Conservation (phyloP, 2,888 invertebrate genomes). For the Hirtodrosophila alboralis region DNA sequence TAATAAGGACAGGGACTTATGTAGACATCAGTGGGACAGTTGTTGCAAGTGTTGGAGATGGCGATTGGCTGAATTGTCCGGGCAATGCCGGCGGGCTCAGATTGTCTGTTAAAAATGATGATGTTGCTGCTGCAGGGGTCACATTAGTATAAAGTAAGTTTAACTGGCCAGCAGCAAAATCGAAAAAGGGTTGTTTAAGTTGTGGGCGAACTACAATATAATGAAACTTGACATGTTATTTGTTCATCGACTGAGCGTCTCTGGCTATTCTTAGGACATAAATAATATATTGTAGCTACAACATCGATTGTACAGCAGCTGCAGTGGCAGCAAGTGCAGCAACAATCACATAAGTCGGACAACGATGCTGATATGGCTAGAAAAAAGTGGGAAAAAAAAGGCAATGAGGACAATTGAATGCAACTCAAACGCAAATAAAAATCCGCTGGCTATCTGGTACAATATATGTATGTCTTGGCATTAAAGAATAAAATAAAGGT, state of each 20-base stretch:
- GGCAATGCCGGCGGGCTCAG: conserved; percentile 58
- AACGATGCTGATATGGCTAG: conserved; percentile 21
- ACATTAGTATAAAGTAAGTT: conserved; percentile 52
- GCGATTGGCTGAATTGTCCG: conserved; percentile 35
- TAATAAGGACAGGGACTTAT: too few relatives aligned
- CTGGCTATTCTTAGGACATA: conserved; percentile 35
- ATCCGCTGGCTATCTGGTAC: too few relatives aligned
- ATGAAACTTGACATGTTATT: conserved; percentile 82
- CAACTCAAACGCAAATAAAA: conserved; percentile 5
- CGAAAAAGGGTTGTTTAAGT: conserved; percentile 53
- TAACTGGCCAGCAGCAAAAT: conserved; percentile 45
- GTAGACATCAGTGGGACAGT: conserved; percentile 43
- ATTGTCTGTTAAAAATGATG: conserved; percentile 76
- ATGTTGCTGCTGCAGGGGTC: conserved; percentile 40
- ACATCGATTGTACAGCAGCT: conserved; percentile 27
- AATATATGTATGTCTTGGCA: too few relatives aligned
- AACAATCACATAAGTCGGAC: conserved; percentile 19
- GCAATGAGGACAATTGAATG: conserved; percentile 5
- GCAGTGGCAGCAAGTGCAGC: conserved; percentile 41
- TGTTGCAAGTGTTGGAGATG: conserved; percentile 41
- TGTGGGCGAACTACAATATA: conserved; percentile 74
- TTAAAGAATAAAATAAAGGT: too few relatives aligned
- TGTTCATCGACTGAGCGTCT: conserved; percentile 69
- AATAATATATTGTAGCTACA: conserved; percentile 49
- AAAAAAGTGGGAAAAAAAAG: conserved; percentile 20